phyloP scores from a whole-genome alignment of 2,888 invertebrate species.

The Eubasilissa splendida region DNA sequence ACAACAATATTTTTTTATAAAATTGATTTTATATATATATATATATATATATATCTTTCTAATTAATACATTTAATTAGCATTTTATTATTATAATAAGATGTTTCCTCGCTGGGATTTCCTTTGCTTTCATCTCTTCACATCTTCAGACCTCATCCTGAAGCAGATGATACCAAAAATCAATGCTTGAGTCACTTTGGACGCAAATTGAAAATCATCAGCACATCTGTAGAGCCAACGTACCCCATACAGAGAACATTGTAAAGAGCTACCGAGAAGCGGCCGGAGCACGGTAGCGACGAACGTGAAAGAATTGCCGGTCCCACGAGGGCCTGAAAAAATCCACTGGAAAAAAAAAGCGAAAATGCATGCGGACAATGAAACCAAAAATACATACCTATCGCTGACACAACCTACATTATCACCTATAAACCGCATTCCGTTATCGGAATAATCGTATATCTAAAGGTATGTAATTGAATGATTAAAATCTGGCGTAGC shows the following conservation, averaged over 20 bases:
- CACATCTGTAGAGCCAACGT: conserved; percentile 7
- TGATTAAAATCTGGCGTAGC: conserved; percentile 47
- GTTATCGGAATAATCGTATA: conserved; percentile 51
- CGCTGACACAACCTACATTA: conserved; percentile 47
- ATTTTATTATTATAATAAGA: no score
- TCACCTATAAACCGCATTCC: conserved; percentile 47
- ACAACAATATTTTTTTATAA: no score
- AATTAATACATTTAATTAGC: no score
- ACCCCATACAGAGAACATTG: background rate
- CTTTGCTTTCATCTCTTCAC: no score
- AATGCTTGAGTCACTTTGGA: background rate
- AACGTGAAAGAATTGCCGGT: conserved; percentile 39
- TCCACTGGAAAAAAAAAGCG: conserved; percentile 33
- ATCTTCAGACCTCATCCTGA: background rate
- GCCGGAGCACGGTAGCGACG: conserved; percentile 30
- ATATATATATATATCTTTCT: no score
- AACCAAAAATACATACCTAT: conserved; percentile 34
- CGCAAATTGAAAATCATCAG: background rate
- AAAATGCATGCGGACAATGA: conserved; percentile 42
- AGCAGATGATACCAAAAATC: background rate
- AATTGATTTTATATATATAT: no score
- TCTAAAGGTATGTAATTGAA: conserved; percentile 48
- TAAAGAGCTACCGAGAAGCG: conserved; percentile 1
- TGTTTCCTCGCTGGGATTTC: no score
- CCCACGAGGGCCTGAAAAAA: conserved; percentile 42